Evolutionary conservation across 1,140 invertebrate species (phyloP), one percentile per base, ranked within the genome.

Genomic region (Drosophila nebulosa): DNA sequence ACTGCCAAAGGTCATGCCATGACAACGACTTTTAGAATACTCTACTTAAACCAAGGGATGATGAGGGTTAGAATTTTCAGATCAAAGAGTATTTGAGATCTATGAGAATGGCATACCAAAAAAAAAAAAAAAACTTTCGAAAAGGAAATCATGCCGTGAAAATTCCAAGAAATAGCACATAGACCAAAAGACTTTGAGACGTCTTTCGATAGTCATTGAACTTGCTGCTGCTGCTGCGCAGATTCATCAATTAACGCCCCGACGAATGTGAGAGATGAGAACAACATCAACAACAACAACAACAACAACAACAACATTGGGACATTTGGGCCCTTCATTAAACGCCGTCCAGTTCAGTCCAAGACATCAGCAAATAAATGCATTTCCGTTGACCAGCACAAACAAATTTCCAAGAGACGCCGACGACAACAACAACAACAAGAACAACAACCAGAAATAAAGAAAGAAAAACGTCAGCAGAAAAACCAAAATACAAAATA

Each of bases 131-230:
- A 30, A 10, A 36, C 35, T 46, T 50, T 50, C 60, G 36, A 51
- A 78, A 72, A 81, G 69, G 75, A 88, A 88, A 85, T 79, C 73
- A 77, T 67, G 80, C 76, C 73, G 76, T 73, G 64, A 79, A 84
- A 84, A 88, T 90, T 90, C 88, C 71, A 66, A 90, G 88, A 90
- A 90, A 90, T 90, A 90, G 88, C 88, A 90, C 69, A 81, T 78
- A 18, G 52, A 46, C 42, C 9, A 12, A n/a, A 18, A n/a, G 30
- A 30, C 30, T 10, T 32, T 32, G 30, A 32, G 30, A 32, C 10
- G 57, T 61, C 52, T 53, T 39, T 35, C 32, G 55, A 69, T 86
- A 84, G 73, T 77, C 80, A 86, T 86, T 80, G 81, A 86, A 86
- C 65, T 68, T 77, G 74, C 39, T 55, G 46, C 60, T 51, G 51